phyloP scores from a whole-genome alignment of 2,888 invertebrate species.

The Allacma fusca region DNA sequence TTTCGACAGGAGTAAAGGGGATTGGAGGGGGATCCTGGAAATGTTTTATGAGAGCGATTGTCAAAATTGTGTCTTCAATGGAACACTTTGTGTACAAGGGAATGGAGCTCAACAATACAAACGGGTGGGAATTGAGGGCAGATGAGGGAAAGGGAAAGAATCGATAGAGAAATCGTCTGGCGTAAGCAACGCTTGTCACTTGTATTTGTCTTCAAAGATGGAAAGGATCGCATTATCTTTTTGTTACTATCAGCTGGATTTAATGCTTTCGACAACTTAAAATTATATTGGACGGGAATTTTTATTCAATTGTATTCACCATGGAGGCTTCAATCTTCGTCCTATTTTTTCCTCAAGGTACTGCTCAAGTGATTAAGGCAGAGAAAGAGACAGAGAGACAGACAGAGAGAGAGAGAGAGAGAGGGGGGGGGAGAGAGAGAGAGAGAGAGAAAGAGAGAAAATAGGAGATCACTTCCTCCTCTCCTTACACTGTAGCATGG shows the following conservation, averaged over 20 bases:
- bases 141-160: not conserved
- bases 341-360: not conserved
- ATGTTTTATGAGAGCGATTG: too few species aligned
- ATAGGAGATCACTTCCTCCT: too few species aligned
- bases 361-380: too few species aligned
- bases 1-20: too few species aligned
- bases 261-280: conserved; percentile 9
- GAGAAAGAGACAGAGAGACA: too few species aligned
- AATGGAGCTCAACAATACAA: not conserved
- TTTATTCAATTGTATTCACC: not conserved
- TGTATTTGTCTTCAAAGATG: conserved; percentile 14
- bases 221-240: not conserved
- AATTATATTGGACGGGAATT: not conserved
- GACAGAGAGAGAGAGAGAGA: too few species aligned
- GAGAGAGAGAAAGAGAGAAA: too few species aligned
- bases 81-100: too few species aligned
- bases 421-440: too few species aligned
- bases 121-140: not conserved
- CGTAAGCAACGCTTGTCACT: not conserved
- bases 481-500: too few species aligned
- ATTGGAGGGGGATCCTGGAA: too few species aligned
- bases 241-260: conserved; percentile 11
- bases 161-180: not conserved
- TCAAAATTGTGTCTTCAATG: too few species aligned
- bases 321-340: not conserved